phyloP scores from a whole-genome alignment of 1,140 invertebrate species.

The Schlechtendalia chinensis region DNA sequence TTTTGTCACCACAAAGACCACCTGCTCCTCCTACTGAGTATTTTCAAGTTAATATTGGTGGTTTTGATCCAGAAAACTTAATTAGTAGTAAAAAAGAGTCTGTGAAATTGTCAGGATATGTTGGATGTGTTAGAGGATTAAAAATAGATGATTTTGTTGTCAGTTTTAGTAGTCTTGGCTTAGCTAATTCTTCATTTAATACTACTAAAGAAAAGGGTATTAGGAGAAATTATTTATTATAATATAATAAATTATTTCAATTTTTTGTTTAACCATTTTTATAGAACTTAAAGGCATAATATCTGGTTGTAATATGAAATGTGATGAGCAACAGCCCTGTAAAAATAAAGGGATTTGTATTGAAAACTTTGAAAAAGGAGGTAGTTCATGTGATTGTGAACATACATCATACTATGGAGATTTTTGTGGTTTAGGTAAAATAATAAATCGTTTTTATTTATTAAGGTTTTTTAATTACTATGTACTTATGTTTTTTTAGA shows the following conservation, averaged over 20 bases:
- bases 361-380: conserved; percentile 82
- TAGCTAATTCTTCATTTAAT: conserved; percentile 44
- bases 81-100: conserved; percentile 63
- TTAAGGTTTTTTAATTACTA: not conserved
- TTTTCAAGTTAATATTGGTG: conserved; percentile 85
- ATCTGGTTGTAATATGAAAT: conserved; percentile 83
- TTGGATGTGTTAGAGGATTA: conserved; percentile 84
- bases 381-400: conserved; percentile 83
- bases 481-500: conserved; percentile 36
- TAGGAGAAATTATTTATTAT: not conserved
- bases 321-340: conserved; percentile 75
- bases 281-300: conserved; percentile 67
- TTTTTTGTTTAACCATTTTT: not conserved
- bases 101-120: conserved; percentile 69
- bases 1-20: conserved; percentile 78
- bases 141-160: conserved; percentile 79
- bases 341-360: conserved; percentile 84
- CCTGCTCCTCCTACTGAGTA: conserved; percentile 79
- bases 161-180: conserved; percentile 60
- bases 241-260: not conserved
- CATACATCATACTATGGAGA: conserved; percentile 85
- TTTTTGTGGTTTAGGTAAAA: conserved; percentile 62
- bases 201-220: conserved; percentile 42
- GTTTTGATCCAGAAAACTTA: conserved; percentile 74
- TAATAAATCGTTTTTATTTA: not conserved